Evolutionary conservation across 2,113 vertebrate species (phyloP).

Genomic region (Struthio camelus): DNA sequence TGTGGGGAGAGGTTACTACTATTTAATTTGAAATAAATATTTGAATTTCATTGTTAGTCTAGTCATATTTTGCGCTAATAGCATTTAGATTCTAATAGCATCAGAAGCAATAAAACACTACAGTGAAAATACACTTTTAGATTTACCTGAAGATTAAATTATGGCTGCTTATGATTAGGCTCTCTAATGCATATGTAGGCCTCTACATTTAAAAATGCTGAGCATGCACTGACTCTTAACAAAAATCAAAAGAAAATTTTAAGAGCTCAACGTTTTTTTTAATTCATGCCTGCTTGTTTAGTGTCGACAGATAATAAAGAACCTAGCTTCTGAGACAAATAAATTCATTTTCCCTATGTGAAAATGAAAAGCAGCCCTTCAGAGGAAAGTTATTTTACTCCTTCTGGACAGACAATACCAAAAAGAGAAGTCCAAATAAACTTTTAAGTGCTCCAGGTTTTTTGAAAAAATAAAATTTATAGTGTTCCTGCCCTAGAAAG

Average conservation of each 20-base stretch:
- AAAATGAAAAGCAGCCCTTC: neutral
- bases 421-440: neutral
- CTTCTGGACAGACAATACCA: neutral
- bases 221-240: neutral
- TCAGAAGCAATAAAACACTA: neutral
- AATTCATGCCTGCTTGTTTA: neutral
- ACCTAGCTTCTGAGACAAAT: neutral
- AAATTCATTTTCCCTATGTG: neutral
- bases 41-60: neutral
- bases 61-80: neutral
- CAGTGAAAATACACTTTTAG: neutral
- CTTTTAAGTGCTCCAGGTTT: neutral
- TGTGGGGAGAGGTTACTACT: neutral
- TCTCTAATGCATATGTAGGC: neutral
- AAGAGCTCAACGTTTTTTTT: neutral
- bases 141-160: neutral
- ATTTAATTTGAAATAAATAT: neutral
- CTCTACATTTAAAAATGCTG: neutral
- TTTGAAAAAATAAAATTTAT: constrained; percentile 5
- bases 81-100: neutral
- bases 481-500: neutral
- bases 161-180: neutral
- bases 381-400: neutral
- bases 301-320: neutral
- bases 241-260: neutral